These are phyloP conservation scores for Pachydiplax longipennis DNA, from an alignment of 2,888 invertebrate species.

Conservation along the genomic window DNA sequence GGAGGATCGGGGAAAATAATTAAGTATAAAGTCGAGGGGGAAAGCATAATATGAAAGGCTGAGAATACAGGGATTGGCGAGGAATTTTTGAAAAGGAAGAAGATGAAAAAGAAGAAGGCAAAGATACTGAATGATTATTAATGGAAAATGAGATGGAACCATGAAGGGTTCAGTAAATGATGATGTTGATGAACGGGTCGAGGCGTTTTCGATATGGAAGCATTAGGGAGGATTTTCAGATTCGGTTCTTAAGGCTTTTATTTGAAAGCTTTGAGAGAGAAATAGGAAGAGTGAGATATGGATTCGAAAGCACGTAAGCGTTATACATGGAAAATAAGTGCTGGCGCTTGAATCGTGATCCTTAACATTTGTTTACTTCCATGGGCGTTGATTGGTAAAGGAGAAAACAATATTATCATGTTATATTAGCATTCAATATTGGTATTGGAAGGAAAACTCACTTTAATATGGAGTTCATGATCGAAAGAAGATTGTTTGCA, in stretches of 20 bases:
- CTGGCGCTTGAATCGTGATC: no score
- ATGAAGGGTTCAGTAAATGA: not conserved
- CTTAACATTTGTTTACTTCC: no score
- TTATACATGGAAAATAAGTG: no score
- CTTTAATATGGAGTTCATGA: no score
- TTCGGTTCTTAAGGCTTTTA: not conserved
- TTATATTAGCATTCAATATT: no score
- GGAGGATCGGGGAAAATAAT: not conserved
- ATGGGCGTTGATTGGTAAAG: no score
- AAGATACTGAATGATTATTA: not conserved
- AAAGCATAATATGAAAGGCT: not conserved
- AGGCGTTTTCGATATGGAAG: slow-evolving; percentile 1
- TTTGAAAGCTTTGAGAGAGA: no score
- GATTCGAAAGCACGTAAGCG: no score
- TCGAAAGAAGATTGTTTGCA: no score
- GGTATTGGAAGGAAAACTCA: no score
- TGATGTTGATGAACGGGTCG: slow-evolving; percentile 9
- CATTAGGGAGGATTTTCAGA: slow-evolving; percentile 14
- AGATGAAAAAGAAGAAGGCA: not conserved
- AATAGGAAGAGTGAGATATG: no score
- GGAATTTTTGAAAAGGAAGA: not conserved
- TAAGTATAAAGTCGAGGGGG: not conserved
- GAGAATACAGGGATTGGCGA: not conserved
- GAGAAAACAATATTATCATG: no score
- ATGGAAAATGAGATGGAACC: not conserved